These are phyloP conservation scores for Hartigia nigra DNA, from an alignment of 2,888 invertebrate species.

Conservation along the genomic window DNA sequence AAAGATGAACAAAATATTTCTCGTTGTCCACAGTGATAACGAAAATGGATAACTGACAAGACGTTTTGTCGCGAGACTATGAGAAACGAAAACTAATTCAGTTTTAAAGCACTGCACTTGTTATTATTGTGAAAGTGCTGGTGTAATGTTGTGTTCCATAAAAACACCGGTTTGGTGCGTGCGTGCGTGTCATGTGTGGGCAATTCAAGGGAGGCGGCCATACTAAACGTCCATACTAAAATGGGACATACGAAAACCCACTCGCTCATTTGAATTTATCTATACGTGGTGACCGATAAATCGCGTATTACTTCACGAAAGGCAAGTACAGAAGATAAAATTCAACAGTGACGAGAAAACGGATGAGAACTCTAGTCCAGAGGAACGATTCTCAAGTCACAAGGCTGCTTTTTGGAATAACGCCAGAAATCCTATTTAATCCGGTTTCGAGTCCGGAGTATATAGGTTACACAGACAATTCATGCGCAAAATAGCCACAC, in stretches of 20 bases:
- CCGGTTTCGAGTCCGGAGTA: neutral
- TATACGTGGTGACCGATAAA: neutral
- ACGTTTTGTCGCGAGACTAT: neutral
- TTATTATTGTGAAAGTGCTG: neutral
- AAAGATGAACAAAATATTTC: neutral
- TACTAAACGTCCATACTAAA: constrained; percentile 26
- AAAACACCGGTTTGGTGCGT: neutral
- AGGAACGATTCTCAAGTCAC: neutral
- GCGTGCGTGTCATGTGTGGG: neutral
- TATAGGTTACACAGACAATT: neutral
- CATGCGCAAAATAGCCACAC: too few relatives aligned
- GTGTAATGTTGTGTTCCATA: neutral
- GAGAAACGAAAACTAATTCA: neutral
- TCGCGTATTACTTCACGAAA: neutral
- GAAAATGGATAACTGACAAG: neutral
- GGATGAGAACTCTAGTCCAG: neutral
- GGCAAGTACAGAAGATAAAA: neutral
- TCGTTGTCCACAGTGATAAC: neutral
- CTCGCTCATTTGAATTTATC: constrained; percentile 15
- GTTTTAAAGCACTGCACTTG: neutral
- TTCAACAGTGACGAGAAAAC: neutral
- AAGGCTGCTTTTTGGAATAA: neutral
- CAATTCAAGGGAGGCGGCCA: neutral
- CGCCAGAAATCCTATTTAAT: neutral
- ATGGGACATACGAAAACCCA: constrained; percentile 36